Percentiles rank a stretch among this genome's conserved stretches.
phyloP scores from a whole-genome alignment of 37 sponge, comb jelly and placozoan species.

The Beroe forskalii region DNA sequence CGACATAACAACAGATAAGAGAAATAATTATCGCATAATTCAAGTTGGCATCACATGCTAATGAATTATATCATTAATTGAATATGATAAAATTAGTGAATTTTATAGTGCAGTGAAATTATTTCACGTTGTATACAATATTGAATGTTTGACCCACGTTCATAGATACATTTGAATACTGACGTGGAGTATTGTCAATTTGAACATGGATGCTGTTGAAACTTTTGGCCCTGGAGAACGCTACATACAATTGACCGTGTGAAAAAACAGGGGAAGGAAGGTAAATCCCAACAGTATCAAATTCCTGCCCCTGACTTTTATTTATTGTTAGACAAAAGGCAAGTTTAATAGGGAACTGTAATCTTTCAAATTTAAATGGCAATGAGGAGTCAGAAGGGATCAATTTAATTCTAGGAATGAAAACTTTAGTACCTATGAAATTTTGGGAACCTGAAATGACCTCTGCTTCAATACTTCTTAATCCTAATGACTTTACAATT shows the following conservation, averaged over 20 bases:
- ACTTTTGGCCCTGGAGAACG: conserved; percentile 6
- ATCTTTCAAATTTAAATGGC: no score
- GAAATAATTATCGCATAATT: no score
- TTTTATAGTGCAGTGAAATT: no score
- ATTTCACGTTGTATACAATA: background rate
- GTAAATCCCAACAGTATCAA: conserved; percentile 35
- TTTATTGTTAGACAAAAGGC: conserved; percentile 62
- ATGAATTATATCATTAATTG: no score
- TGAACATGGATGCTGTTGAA: conserved; percentile 9
- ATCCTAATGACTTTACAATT: background rate
- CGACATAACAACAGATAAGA: no score
- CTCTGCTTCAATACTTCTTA: conserved; percentile 42
- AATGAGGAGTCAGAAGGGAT: conserved; percentile 26
- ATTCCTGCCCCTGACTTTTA: conserved; percentile 64
- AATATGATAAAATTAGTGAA: no score
- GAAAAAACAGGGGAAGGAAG: conserved; percentile 46
- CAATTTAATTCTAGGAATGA: conserved; percentile 58
- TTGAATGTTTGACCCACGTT: background rate
- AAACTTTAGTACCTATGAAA: conserved; percentile 26
- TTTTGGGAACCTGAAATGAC: background rate
- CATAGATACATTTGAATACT: background rate
- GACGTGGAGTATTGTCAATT: no score
- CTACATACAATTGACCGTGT: conserved; percentile 41
- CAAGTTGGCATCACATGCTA: no score
- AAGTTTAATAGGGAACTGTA: conserved; percentile 34